Evolutionary conservation across 1,140 invertebrate species (phyloP), one percentile per base, ranked within the genome.

Genomic region (Cryptotermes secundus): DNA sequence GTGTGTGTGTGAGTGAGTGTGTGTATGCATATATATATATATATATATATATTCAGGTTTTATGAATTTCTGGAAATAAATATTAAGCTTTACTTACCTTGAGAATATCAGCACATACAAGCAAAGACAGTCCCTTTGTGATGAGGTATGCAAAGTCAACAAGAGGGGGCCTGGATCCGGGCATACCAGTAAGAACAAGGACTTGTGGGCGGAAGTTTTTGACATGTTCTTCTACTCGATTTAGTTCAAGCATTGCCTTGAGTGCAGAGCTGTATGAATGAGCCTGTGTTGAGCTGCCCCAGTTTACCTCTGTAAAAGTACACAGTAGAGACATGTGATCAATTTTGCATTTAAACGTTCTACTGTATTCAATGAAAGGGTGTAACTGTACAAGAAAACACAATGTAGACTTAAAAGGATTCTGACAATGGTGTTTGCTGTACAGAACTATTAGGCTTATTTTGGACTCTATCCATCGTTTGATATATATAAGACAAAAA

Each of bases 161-260:
- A 9, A 94, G 89, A 31, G 92, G 91, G 12, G 93, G 92, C n/a
- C 94, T 87, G 22, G 89, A 87, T n/a, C 89, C 89, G 3, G 93
- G 93, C 85, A 91, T 88, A 16, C 94, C 94, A 79, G 91, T 90
- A n/a, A 94, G 87, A 42, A 94, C 91, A 31, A 94, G 88, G 36
- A 94, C 87, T 87, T 94, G 93, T 31, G 94, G 94, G 86, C 93
- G 90, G 88, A 92, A 94, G 87, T 94, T 94, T 88, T 95, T 95
- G 19, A 94, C 92, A 87, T 94, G 94, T 84, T 94, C 93, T 85
- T 92, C 91, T 0, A 93, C 91, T n/a, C 89, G 88, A 79, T 92
- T 90, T 49, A 94, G 87, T 86, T 93, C 92, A 36, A 93, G 89
- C 38, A 92, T 89, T 26, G 91, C 90, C 84, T 91, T 90, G 14